Base-by-base conservation (phyloP, 30 jellyfish, hydroid and myxozoan genomes). In the Aurelia aurita region DNA sequence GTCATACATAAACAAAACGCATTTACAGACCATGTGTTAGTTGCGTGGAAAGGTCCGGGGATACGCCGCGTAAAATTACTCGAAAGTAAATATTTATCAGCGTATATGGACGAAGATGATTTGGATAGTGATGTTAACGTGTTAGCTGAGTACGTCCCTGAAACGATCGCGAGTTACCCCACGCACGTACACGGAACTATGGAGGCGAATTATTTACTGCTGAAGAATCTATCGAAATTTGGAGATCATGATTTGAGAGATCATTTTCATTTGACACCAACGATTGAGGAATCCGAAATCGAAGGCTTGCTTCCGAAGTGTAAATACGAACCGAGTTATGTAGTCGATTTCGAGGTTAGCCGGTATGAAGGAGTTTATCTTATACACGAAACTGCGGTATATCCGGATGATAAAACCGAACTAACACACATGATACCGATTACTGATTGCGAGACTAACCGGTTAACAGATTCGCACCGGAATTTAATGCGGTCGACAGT, bases 31-130 rank as follows among this genome's bases (percentile, higher is more conserved):
- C 97, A 93, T 66, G 69, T 93, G 46, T 78, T 93, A 8, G 91
- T 93, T 23, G 90, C 97, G 19, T 93, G 98, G 98, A 78, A 85
- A 63, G 97, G 96, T 22, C 98, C 98, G 0, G 83, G 90, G n/a
- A 53, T 88, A 59, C 77, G 69, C n/a, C 69, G 66, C 27, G 77
- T 77, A 61, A 81, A 77, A 76, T 62, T 72, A 18, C 82, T 93
- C 21, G 60, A 47, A 27, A 35, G 87, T 11, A 55, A 58, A 1
- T 87, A 87, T 71, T 8, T 93, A 22, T 93, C 98, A 11, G 93
- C 97, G 23, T 93, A 87, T 58, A 15, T 81, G 39, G 91, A 83
- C 45, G 94, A 77, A 25, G 85, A 68, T 25, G 96, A 87, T 26
- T 68, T 74, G 31, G 75, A 75, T 53, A 19, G 79, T 9, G 98